These are phyloP conservation scores for Thymelicus lineola DNA, from an alignment of 2,888 invertebrate species.

Conservation along the genomic window DNA sequence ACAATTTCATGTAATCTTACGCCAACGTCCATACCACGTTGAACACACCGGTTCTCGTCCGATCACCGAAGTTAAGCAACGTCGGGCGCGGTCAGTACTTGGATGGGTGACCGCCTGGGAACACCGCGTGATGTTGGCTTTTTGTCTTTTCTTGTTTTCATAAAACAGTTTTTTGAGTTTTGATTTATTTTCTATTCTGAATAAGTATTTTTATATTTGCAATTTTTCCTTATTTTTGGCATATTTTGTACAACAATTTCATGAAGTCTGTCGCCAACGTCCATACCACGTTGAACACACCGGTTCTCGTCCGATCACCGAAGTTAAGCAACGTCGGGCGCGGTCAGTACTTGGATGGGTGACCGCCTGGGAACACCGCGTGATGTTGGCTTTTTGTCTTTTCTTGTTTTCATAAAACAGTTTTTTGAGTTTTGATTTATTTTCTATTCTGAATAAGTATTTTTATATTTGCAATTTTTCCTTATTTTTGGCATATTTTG, in stretches of 20 bases:
- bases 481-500: no score
- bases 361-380: conserved; percentile 63
- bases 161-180: no score
- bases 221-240: no score
- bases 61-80: conserved; percentile 57
- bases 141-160: no score
- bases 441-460: no score
- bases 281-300: conserved; percentile 31
- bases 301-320: conserved; percentile 52
- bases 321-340: conserved; percentile 62
- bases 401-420: no score
- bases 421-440: no score
- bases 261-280: conserved; percentile 30
- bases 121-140: conserved; percentile 49
- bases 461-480: no score
- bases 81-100: conserved; percentile 66
- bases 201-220: no score
- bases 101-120: conserved; percentile 68
- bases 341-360: conserved; percentile 69
- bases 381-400: conserved; percentile 16
- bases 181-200: no score
- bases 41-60: conserved; percentile 47
- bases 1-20: no score
- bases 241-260: no score
- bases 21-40: conserved; percentile 32